Percentiles rank a stretch among this genome's conserved stretches.
These are phyloP conservation scores for Hippocampus barbouri DNA, from an alignment of 2,113 vertebrate genomes.

Conservation along the genomic window DNA sequence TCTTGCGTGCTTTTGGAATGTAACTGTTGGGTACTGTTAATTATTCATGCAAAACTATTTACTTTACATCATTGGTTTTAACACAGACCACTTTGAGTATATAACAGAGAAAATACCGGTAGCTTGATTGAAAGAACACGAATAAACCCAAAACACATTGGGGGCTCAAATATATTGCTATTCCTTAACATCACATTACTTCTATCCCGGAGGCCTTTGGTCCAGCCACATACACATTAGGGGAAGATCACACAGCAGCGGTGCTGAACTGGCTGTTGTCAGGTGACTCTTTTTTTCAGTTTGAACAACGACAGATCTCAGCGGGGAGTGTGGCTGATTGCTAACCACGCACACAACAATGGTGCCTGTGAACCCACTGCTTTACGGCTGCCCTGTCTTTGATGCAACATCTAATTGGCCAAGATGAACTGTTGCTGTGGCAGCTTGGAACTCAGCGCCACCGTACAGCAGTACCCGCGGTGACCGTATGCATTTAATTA, in stretches of 20 bases:
- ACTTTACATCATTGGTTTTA: slow-evolving; percentile 30
- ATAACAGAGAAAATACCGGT: slow-evolving; percentile 26
- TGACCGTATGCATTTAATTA: slow-evolving; percentile 65
- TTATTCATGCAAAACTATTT: slow-evolving; percentile 4
- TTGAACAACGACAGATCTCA: slow-evolving; percentile 52
- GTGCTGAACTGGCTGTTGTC: slow-evolving; percentile 53
- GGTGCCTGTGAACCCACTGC: slow-evolving; percentile 60
- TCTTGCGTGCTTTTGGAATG: slow-evolving; percentile 8
- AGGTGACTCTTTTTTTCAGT: slow-evolving; percentile 63
- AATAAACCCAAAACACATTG: slow-evolving; percentile 42
- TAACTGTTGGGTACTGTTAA: slow-evolving; percentile 23
- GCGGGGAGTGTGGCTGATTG: slow-evolving; percentile 67
- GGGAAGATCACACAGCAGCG: slow-evolving; percentile 64
- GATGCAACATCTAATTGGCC: slow-evolving; percentile 71
- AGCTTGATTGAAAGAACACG: slow-evolving; percentile 44
- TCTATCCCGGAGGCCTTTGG: slow-evolving; percentile 41
- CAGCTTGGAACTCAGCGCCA: slow-evolving; percentile 57
- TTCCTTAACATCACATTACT: slow-evolving; percentile 28
- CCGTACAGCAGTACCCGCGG: slow-evolving; percentile 56
- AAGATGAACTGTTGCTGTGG: slow-evolving; percentile 68
- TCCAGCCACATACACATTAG: slow-evolving; percentile 45
- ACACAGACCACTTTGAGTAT: slow-evolving; percentile 29
- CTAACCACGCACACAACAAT: slow-evolving; percentile 68
- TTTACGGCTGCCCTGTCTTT: slow-evolving; percentile 60
- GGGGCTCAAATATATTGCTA: slow-evolving; percentile 24